These are phyloP conservation scores for Drosophila mercatorum DNA, from an alignment of 2,888 invertebrate species.

Conservation along the genomic window DNA sequence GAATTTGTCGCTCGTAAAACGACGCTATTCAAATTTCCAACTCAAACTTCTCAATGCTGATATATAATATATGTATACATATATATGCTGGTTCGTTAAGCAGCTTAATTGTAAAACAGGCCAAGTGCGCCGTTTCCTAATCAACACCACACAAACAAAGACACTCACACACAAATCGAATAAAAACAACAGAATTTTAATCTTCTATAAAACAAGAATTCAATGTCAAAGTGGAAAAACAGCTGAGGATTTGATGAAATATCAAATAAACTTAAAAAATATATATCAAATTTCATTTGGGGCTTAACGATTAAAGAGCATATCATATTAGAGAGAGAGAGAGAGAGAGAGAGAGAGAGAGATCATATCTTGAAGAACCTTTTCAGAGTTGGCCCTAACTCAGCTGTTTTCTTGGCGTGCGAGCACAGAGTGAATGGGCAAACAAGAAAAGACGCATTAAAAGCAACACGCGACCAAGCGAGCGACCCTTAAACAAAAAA, in stretches of 20 bases:
- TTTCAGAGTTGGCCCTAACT: too few species aligned
- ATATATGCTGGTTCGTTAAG: conserved; percentile 57
- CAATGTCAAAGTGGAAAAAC: conserved; percentile 12
- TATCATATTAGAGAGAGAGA: not conserved
- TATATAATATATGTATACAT: conserved; percentile 5
- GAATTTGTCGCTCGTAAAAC: conserved; percentile 53
- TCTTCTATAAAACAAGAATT: not conserved
- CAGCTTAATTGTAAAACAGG: conserved; percentile 63
- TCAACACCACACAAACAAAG: conserved; percentile 25
- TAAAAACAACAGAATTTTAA: conserved; percentile 13
- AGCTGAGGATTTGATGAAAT: not conserved
- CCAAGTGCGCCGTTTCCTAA: conserved; percentile 38
- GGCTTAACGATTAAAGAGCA: not conserved
- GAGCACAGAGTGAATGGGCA: conserved; percentile 8
- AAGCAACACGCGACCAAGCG: conserved; percentile 48
- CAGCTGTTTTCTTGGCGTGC: too few species aligned
- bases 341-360: too few species aligned
- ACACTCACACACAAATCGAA: conserved; percentile 8
- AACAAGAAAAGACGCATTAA: conserved; percentile 44
- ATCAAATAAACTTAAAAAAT: conserved; percentile 6
- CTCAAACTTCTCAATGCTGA: conserved; percentile 28
- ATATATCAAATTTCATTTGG: conserved; percentile 3
- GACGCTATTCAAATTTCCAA: conserved; percentile 46
- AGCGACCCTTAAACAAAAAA: conserved; percentile 50
- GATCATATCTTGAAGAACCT: not conserved